Conservation (phyloP, 2,113 vertebrate genomes). For the Oxygymnocypris stewartii region DNA sequence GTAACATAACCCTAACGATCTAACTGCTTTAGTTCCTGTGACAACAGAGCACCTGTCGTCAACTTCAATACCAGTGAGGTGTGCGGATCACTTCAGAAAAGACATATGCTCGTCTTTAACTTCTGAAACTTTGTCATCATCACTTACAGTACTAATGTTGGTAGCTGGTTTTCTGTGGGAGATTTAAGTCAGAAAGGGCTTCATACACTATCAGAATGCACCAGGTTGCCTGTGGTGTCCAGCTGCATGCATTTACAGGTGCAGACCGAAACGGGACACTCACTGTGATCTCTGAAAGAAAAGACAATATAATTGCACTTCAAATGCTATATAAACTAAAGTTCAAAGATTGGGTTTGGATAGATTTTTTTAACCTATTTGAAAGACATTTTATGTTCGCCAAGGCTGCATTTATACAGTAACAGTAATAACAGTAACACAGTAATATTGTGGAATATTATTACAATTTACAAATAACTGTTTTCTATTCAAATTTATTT, state of each 20-base stretch:
- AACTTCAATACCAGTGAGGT: background rate
- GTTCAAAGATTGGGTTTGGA: background rate
- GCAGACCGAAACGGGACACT: conserved; percentile 96
- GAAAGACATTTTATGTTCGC: background rate
- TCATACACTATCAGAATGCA: conserved; percentile 85
- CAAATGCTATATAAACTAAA: background rate
- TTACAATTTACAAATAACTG: background rate
- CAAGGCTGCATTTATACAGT: background rate
- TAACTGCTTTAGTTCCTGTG: conserved; percentile 21
- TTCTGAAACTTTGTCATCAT: background rate
- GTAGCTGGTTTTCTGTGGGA: background rate
- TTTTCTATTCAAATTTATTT: background rate
- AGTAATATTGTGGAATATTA: background rate
- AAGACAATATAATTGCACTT: conserved; percentile 1
- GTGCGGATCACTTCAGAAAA: background rate
- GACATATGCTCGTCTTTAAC: background rate
- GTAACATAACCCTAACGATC: conserved; percentile 20
- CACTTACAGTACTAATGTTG: conserved; percentile 17
- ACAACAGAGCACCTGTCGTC: conserved; percentile 16
- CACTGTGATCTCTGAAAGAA: conserved; percentile 87
- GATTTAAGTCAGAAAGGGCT: conserved; percentile 41
- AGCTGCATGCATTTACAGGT: conserved; percentile 98
- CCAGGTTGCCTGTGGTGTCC: conserved; percentile 96
- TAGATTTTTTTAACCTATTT: background rate
- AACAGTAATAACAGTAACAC: background rate